Conservation (phyloP, 2,888 invertebrate genomes). For the Pammene aurita region DNA sequence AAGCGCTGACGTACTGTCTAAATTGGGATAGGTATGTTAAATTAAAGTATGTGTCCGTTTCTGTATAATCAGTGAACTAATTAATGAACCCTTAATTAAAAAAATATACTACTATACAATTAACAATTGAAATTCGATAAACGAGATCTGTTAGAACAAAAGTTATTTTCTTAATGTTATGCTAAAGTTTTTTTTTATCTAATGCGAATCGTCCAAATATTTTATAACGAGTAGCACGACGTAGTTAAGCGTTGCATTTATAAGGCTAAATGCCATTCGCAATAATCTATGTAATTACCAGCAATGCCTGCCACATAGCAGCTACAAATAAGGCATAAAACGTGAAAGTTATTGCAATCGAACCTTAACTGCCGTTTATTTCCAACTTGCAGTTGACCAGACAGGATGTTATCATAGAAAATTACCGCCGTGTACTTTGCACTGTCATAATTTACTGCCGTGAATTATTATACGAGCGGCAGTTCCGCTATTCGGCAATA, state of each 20-base stretch:
- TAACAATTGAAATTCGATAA: too few species aligned
- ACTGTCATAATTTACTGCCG: slow-evolving; percentile 29
- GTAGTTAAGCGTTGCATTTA: neutral
- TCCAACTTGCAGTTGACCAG: slow-evolving; percentile 22
- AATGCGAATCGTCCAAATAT: too few species aligned
- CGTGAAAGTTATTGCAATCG: slow-evolving; percentile 38
- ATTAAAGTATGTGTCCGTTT: too few species aligned
- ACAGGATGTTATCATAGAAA: slow-evolving; percentile 38
- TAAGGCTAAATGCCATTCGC: slow-evolving; percentile 19
- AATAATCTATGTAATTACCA: slow-evolving; percentile 23
- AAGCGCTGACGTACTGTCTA: too few species aligned
- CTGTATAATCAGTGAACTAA: too few species aligned
- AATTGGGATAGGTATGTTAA: too few species aligned
- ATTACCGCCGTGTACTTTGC: slow-evolving; percentile 35
- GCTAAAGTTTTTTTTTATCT: too few species aligned
- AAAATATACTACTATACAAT: too few species aligned
- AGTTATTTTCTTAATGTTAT: too few species aligned
- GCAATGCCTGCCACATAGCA: slow-evolving; percentile 32
- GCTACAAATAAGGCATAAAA: slow-evolving; percentile 38
- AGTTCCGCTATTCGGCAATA: slow-evolving; percentile 50
- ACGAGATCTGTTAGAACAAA: too few species aligned
- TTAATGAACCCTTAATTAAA: too few species aligned
- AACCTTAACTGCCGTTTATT: slow-evolving; percentile 32
- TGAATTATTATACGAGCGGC: slow-evolving; percentile 20
- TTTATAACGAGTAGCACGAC: too few species aligned